Percentiles rank a stretch among this genome's conserved stretches.
Evolutionary conservation across 2,113 vertebrate genomes (phyloP).

Genomic region (Zonotrichia leucophrys): DNA sequence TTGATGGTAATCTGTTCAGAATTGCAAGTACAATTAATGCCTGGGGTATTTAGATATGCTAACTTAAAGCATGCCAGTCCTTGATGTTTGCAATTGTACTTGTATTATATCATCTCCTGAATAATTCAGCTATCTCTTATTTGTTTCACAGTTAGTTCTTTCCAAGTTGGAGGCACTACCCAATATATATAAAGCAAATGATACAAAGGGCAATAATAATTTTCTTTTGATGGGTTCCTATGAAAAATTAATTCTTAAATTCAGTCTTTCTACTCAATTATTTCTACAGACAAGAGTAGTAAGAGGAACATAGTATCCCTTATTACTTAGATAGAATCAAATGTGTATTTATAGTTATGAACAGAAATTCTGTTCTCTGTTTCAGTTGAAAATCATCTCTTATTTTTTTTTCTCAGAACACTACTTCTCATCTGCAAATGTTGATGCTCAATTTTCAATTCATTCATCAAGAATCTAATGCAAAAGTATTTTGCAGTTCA

Average conservation of each 20-base stretch:
- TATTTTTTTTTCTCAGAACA: not conserved
- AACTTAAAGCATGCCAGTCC: not conserved
- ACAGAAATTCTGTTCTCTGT: not conserved
- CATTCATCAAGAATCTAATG: not conserved
- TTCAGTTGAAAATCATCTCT: not conserved
- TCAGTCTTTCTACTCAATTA: conserved; percentile 4
- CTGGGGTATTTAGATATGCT: not conserved
- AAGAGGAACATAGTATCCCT: not conserved
- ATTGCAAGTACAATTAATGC: conserved; percentile 22
- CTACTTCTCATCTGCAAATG: not conserved
- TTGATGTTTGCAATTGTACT: not conserved
- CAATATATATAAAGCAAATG: not conserved
- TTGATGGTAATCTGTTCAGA: conserved; percentile 3
- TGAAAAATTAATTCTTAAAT: conserved; percentile 37
- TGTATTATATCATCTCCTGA: not conserved
- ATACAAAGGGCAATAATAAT: not conserved
- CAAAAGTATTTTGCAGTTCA: not conserved
- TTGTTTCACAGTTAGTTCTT: not conserved
- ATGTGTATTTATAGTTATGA: not conserved
- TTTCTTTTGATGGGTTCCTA: not conserved
- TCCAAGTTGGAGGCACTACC: not conserved
- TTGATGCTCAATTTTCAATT: not conserved
- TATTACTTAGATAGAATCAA: not conserved
- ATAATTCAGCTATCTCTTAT: conserved; percentile 10
- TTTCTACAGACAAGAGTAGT: not conserved